These are phyloP conservation scores for Platichthys flesus DNA, from an alignment of 2,113 vertebrate species.

Conservation along the genomic window DNA sequence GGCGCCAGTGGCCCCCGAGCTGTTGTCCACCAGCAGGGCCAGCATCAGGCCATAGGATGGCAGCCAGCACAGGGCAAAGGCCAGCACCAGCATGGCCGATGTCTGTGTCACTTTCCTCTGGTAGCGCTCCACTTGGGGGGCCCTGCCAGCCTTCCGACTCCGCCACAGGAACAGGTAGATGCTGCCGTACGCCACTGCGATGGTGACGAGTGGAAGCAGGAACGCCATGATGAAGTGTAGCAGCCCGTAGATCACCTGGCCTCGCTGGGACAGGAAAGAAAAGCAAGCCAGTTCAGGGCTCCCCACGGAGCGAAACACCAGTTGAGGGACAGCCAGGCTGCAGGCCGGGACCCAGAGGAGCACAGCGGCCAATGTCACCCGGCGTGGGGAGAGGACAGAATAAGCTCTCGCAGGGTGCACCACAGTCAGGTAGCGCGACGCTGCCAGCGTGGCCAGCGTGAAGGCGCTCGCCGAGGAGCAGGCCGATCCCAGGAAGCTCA, in stretches of 20 bases:
- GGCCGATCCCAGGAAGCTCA: constrained; percentile 79
- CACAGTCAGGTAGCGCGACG: constrained; percentile 79
- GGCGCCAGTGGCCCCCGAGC: constrained; percentile 52
- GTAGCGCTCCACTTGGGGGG: constrained; percentile 78
- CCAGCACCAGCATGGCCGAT: constrained; percentile 79
- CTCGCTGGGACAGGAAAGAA: constrained; percentile 67
- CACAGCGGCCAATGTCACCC: constrained; percentile 29
- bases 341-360: constrained; percentile 78
- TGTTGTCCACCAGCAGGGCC: constrained; percentile 53
- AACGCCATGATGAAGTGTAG: constrained; percentile 79
- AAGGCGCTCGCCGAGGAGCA: constrained; percentile 78
- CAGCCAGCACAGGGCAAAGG: constrained; percentile 82
- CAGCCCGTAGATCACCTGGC: constrained; percentile 77
- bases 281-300: constrained; percentile 62
- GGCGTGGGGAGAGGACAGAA: constrained; percentile 55
- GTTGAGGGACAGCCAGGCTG: constrained; percentile 75
- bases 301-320: constrained; percentile 73
- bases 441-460: constrained; percentile 75
- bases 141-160: constrained; percentile 27
- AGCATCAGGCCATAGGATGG: constrained; percentile 80
- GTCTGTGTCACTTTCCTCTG: constrained; percentile 80
- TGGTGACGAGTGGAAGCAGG: constrained; percentile 73
- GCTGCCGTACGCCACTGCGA: constrained; percentile 70
- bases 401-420: constrained; percentile 74
- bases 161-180: constrained; percentile 76